Percentiles rank a stretch among this genome's conserved stretches.
Conservation (phyloP, 1,140 invertebrate genomes). For the Paraescarpia echinospica region DNA sequence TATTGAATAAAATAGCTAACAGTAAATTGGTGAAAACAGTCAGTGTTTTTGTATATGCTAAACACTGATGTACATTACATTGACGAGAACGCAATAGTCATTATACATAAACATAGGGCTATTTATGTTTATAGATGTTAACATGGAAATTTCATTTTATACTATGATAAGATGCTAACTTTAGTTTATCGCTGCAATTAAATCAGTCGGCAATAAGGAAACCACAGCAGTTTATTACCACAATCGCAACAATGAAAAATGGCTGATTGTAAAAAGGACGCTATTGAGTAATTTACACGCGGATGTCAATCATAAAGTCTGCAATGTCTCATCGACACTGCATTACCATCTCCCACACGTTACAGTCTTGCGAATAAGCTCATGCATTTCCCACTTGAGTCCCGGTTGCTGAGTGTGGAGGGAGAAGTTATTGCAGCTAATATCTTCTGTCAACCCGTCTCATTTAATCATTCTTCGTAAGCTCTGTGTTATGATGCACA, state of each 20-base stretch:
- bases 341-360: neutral
- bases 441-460: neutral
- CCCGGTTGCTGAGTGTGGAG: neutral
- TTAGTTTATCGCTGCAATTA: neutral
- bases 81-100: neutral
- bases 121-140: neutral
- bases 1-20: neutral
- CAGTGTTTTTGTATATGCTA: no score
- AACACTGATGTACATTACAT: no score
- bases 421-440: neutral
- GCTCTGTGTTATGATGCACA: neutral
- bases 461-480: neutral
- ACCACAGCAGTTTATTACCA: neutral
- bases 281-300: neutral
- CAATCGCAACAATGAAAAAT: neutral
- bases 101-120: neutral
- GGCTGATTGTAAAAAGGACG: neutral
- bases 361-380: neutral
- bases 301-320: neutral
- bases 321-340: neutral
- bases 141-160: neutral
- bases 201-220: neutral
- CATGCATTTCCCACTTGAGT: neutral
- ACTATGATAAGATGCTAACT: neutral
- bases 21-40: neutral